Evolutionary conservation across 1,140 invertebrate genomes (phyloP), one percentile per base, ranked within the genome.

Genomic region (Drosophila ogumai): DNA sequence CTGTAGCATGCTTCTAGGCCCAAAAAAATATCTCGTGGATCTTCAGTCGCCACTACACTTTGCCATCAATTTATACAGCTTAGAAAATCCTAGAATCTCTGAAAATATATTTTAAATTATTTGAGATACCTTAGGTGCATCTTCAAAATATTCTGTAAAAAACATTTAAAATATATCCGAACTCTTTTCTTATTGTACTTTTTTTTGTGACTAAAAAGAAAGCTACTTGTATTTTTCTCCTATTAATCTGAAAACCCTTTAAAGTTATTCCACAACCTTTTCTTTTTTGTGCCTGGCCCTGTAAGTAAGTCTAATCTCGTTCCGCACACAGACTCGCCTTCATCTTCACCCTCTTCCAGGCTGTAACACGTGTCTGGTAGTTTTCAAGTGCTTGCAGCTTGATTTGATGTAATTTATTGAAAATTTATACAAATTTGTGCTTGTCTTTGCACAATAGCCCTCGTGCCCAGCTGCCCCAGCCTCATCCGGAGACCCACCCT

Each of bases 401-500:
- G 80, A 82, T 82, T 82, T 82, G 80, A 75, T 82, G 75, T 82
- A 82, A 82, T 82, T 82, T 82, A 82, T 82, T 78, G 79, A 82
- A 75, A 81, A 81, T 81, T 81, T 81, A 81, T 81, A 75, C 69
- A 82, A 82, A 82, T 82, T 82, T 82, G 47, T 79, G 68, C 55
- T 81, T 81, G 79, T 75, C 59, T 76, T 77, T 75, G 78, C 77
- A 80, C 68, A 80, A 77, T 55, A 69, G 73, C 40, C 54, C 19
- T 68, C 57, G 47, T 59, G 54, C 64, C 59, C 59, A n/a, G 15
- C 22, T 47, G 41, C 10, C 60, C 13, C 34, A 38, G 28, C 36
- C 25, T 49, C 47, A 34, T 38, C 40, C 28, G 49, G 49, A 22
- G 31, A 15, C 7, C 44, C 44, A 44, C 17, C 10, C 13, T n/a